phyloP scores from a whole-genome alignment of 2,888 invertebrate genomes.

The Pyrochroa serraticornis region DNA sequence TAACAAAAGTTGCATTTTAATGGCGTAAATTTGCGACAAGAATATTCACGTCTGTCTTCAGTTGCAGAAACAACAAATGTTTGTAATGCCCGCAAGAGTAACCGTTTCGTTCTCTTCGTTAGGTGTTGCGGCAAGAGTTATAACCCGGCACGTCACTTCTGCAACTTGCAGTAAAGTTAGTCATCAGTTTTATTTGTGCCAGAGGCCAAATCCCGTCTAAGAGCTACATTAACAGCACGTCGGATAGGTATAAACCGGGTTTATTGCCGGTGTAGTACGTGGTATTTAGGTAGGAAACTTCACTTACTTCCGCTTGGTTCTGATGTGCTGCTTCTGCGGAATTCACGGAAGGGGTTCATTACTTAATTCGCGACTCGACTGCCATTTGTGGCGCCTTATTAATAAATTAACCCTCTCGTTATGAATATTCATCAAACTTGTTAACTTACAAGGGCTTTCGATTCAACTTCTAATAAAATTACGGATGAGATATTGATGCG shows the following conservation, averaged over 20 bases:
- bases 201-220: slow-evolving; percentile 19
- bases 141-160: slow-evolving; percentile 12
- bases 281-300: slow-evolving; percentile 29
- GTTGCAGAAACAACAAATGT: too few species aligned
- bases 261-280: slow-evolving; percentile 23
- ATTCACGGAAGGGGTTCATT: slow-evolving; percentile 23
- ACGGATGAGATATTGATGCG: slow-evolving; percentile 22
- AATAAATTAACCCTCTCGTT: slow-evolving; percentile 29
- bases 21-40: too few species aligned
- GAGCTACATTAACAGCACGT: slow-evolving; percentile 19
- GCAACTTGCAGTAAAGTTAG: slow-evolving; percentile 16
- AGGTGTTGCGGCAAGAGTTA: neutral
- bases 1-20: too few species aligned
- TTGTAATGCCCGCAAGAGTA: neutral
- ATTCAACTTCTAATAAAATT: slow-evolving; percentile 21
- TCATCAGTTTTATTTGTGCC: slow-evolving; percentile 21
- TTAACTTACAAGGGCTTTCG: slow-evolving; percentile 26
- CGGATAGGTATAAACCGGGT: slow-evolving; percentile 22
- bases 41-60: too few species aligned
- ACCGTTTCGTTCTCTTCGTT: neutral
- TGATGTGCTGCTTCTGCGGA: slow-evolving; percentile 6
- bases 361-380: slow-evolving; percentile 31
- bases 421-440: slow-evolving; percentile 32
- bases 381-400: slow-evolving; percentile 32
- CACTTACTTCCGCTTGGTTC: slow-evolving; percentile 28